Evolutionary conservation across 2,113 vertebrate genomes (phyloP), one percentile per base, ranked within the genome.

Genomic region (Tachysurus vachellii): DNA sequence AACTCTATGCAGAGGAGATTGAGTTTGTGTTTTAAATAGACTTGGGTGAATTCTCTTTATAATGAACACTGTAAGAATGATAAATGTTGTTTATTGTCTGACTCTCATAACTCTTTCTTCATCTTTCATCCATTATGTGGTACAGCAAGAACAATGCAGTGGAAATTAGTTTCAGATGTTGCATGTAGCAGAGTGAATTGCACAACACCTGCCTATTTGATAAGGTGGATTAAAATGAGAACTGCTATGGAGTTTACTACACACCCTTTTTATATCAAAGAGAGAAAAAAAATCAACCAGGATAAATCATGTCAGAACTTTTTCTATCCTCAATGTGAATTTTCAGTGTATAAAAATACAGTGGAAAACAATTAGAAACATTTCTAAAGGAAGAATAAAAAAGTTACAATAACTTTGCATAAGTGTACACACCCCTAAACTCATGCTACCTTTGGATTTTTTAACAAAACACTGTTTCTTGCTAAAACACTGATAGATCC

Each of bases 21-120:
- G 26, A 56, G 75, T 84, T 84, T 84, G 66, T 57, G 82, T 71
- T 73, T 84, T 71, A 71, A 84, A 73, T 84, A 54, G 53, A 28
- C 56, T 57, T 79, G 44, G 57, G 59, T 79, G 84, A 85, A 66
- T 64, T 79, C 79, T 50, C 50, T 36, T 56, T 79, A 62, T 85
- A 85, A 85, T 85, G 19, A 47, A 54, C 84, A 64, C 84, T 83
- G 70, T 44, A 82, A 28, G 68, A 87, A 64, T 82, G 80, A 82
- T 87, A 75, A 73, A 81, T 82, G 82, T 71, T 70, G 62, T 80
- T 80, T 80, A 57, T 80, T 9, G 42, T 85, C 26, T 79, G 14
- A 47, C 57, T 85, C 84, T 54, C 61, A 54, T 47, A 85, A 42
- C 23, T 21, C 31, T 59, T 71, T 62, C 54, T 82, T 82, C 36